Evolutionary conservation across 2,888 invertebrate species (phyloP).

Genomic region (Anodontia alba): DNA sequence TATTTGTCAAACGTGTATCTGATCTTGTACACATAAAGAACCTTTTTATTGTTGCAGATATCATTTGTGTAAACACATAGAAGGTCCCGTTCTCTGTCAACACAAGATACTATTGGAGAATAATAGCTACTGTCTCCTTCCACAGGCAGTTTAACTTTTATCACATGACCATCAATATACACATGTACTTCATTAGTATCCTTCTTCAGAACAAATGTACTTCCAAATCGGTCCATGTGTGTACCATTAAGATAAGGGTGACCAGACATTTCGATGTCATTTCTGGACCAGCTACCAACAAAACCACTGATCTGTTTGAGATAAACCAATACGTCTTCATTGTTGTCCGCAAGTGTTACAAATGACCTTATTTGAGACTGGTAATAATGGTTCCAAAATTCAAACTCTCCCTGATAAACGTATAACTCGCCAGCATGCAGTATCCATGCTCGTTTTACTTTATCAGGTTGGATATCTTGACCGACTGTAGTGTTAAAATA

Average conservation of each 20-base stretch:
- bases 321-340: background rate
- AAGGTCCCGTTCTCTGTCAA: background rate
- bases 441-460: background rate
- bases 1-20: background rate
- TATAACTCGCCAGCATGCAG: background rate
- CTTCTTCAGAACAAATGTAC: background rate
- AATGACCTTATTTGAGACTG: background rate
- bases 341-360: background rate
- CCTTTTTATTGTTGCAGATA: background rate
- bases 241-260: background rate
- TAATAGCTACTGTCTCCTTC: background rate
- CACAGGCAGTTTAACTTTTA: background rate
- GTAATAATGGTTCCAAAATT: background rate
- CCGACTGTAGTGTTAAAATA: background rate
- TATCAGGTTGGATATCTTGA: background rate
- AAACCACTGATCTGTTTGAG: constrained; percentile 13
- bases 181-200: background rate
- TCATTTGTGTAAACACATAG: background rate
- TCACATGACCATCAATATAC: background rate
- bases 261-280: constrained; percentile 4
- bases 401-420: background rate
- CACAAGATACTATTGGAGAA: background rate
- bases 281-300: background rate
- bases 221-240: background rate
- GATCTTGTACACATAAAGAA: background rate